Evolutionary conservation across 2,888 invertebrate species (phyloP), one percentile per base, ranked within the genome.

Genomic region (Anticlea derivata): DNA sequence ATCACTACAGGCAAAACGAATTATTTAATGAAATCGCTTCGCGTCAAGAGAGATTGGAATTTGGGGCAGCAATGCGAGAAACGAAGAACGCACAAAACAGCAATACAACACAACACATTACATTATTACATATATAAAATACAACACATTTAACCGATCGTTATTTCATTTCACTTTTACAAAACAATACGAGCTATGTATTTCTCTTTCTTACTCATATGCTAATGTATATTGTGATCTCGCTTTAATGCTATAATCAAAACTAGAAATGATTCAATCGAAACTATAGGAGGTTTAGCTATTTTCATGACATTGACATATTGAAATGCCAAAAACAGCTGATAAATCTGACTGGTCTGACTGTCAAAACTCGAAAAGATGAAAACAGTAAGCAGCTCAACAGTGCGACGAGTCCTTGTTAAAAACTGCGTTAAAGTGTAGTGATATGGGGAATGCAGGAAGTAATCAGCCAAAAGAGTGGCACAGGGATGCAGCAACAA

Each of bases 371-470:
- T 27, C 27, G 27, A 29, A 1, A 3, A 22, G 11, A 22, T 8
- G 35, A 35, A 35, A 29, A 35, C 29, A 39, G 30, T 4, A 17
- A 4, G 4, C 35, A 11, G 35, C 23, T 10, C 34, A 35, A 27
- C 13, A 35, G 35, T 26, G 35, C 35, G 35, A 35, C 22, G 1
- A 29, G 11, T 22, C 13, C 11, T 29, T 11, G 11, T 26, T 27
- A 0, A 26, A 26, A 38, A 11, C 11, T n/a, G n/a, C 0, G 12
- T 30, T 26, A 29, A 23, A 22, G 30, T 35, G 37, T 26, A 43
- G 27, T 52, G 51, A 37, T 54, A 96, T 96, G 96, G 96, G 96
- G 54, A 96, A 96, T 78, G 95, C 95, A 60, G 95, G 95, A 53
- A 94, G 94, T 73, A 94, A 93, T 70, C 92, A 92, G 47, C 92